Conservation (phyloP, 2,888 invertebrate species). For the Drosophila suboccidentalis region DNA sequence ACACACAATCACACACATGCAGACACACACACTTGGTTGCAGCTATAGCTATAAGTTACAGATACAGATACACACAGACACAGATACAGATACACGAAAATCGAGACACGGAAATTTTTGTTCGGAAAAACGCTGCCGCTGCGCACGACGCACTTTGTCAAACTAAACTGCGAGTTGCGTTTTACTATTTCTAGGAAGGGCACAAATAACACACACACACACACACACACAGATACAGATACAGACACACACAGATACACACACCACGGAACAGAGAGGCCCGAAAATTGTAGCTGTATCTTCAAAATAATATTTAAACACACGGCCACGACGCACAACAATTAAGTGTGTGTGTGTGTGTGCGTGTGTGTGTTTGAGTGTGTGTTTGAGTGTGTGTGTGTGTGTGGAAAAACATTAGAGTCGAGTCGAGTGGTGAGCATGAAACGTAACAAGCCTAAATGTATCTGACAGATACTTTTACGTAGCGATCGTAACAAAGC, state of each 20-base stretch:
- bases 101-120: constrained; percentile 24
- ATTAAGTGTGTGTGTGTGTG: constrained; percentile 6
- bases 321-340: constrained; percentile 44
- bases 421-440: constrained; percentile 43
- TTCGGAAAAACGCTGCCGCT: constrained; percentile 74
- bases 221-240: constrained; percentile 9
- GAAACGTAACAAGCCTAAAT: constrained; percentile 47
- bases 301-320: constrained; percentile 62
- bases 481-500: constrained; percentile 53
- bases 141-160: constrained; percentile 82
- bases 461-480: constrained; percentile 69
- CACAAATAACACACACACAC: constrained; percentile 33
- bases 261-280: constrained; percentile 27
- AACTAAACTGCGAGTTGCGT: constrained; percentile 80
- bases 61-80: constrained; percentile 17
- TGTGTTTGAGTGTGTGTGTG: constrained; percentile 20
- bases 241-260: neutral
- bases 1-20: constrained; percentile 12
- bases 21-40: neutral
- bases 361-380: constrained; percentile 38
- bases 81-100: neutral
- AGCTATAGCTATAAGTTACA: neutral
- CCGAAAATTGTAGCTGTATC: constrained; percentile 68
- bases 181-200: constrained; percentile 83
- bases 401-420: constrained; percentile 63